Base-by-base conservation (phyloP, 2,888 invertebrate species). In the Auanema freiburgensis region DNA sequence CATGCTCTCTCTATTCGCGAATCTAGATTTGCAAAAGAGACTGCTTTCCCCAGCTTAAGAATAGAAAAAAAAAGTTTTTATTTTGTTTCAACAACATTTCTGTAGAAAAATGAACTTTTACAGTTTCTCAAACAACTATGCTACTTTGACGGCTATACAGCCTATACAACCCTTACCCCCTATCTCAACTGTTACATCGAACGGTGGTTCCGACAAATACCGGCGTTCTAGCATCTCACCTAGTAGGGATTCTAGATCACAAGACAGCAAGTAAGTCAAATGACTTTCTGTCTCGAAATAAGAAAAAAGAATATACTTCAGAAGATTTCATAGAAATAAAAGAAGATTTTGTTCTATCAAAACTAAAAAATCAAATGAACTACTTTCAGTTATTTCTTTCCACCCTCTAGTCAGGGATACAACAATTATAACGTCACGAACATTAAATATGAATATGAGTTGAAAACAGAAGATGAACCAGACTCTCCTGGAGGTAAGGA, bases 41-140 rank as follows among this genome's bases (percentile, higher is more conserved):
- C 33, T 33, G 33, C 33, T 33, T 33, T 8, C 33, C 33, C 33
- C 33, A 33, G 33, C 33, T 33, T 33, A 33, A 5, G 8, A 33
- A 33, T 8, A 33, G 8, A 33, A 33, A 33, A 33, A 33, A 33
- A 33, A 3, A 33, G 8, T 33, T 33, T 33, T 33, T 33, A 5
- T 33, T 33, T 33, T 33, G 33, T 33, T 33, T 5, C 3, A 33
- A 8, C 4, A 33, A 33, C 33, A 3, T 33, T 33, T 33, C 8
- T 33, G 33, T 33, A 5, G 33, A 33, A 33, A 33, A 33, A 46
- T 8, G 2, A 11, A 46, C 11, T 4, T 54, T 57, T 62, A 12
- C 33, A 62, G 62, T 50, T 62, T 62, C 57, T 33, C 33, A 33
- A 63, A 58, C 58, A 63, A 63, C 58, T 63, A 63, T 53, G 63